Base-by-base conservation (phyloP, 2,113 vertebrate species). In the Acrocephalus arundinaceus region DNA sequence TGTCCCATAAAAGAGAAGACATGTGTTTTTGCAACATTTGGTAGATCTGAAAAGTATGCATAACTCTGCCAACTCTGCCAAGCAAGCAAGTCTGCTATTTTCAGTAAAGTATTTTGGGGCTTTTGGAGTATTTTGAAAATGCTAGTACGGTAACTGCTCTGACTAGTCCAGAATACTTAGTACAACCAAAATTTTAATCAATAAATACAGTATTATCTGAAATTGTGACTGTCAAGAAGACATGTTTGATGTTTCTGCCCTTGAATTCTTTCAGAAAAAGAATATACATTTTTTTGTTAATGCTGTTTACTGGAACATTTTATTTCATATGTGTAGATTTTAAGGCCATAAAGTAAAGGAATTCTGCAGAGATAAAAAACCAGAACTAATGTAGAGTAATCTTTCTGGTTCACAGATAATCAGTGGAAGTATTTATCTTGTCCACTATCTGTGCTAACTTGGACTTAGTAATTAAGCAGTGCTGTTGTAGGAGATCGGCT, bases 21-120 rank as follows among this genome's bases (percentile, higher is more conserved):
- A 33, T 67, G 82, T 87, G 87, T 74, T 95, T 96, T 95, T 87
- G 89, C 90, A 94, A 74, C 33, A 15, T 85, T 73, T 89, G 78
- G 73, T 96, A 58, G 62, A 93, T 93, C 66, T 73, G 19, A 91
- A 94, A 94, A 96, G 59, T 82, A 78, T 70, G 93, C 78, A 33
- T 73, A 79, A 94, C 61, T 89, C 23, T 33, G n/a, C 27, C 0
- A 10, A 57, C 39, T 75, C 65, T 94, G 94, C 79, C 83, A 88
- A 86, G 52, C 43, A 86, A 92, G 79, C 49, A 82, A 89, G 49
- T 52, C 80, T 87, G 37, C 82, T 93, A 67, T 96, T 96, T 95
- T 94, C 78, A 70, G 75, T 70, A 62, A 94, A 92, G 33, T 78
- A 78, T 94, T 96, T 91, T 77, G 4, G 51, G 62, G 37, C 25